Base-by-base conservation (phyloP, 1,140 invertebrate genomes). In the Doryteuthis pealeii region DNA sequence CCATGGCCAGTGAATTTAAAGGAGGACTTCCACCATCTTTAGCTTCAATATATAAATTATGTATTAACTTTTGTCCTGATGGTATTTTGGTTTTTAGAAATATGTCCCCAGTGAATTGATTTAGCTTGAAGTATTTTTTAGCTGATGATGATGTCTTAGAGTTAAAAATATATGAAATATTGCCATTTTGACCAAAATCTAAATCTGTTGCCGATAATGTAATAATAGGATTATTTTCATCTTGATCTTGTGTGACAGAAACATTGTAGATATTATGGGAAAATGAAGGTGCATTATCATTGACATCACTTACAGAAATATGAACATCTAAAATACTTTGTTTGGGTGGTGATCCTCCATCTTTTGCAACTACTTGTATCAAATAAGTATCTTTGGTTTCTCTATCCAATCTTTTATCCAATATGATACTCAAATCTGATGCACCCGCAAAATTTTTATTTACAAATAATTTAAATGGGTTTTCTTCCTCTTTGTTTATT, bases 41-140 rank as follows among this genome's bases (percentile, higher is more conserved):
- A 2, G 96, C 96, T 74, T 96, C 91, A 4, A 98, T 95, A 81
- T 91, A 91, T 31, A 99, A 89, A 73, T 89, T 92, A 94, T 94
- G 87, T 77, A 73, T 69, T 76, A 70, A 14, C 82, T 79, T 54
- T 78, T 78, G 40, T 84, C 83, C 72, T 96, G 90, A 87, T 98
- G 18, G 22, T n/a, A 62, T 62, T 62, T 62, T 28, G 26, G 10
- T 28, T n/a, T 14, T 62, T 62, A 62, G 10, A 62, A 8, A 62
- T 2, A 62, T 62, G 6, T 73, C 49, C 62, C 71, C 71, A 62
- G 71, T 62, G 26, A 31, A 10, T 65, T 58, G 22, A 73, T 73
- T 40, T 4, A 73, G 4, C 15, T 28, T 28, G 26, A 62, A 62
- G 18, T 15, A 62, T 22, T 22, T 62, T 12, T 62, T 62, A 6